Evolutionary conservation across 2,113 vertebrate genomes (phyloP), one percentile per base, ranked within the genome.

Genomic region (Oxyura jamaicensis): DNA sequence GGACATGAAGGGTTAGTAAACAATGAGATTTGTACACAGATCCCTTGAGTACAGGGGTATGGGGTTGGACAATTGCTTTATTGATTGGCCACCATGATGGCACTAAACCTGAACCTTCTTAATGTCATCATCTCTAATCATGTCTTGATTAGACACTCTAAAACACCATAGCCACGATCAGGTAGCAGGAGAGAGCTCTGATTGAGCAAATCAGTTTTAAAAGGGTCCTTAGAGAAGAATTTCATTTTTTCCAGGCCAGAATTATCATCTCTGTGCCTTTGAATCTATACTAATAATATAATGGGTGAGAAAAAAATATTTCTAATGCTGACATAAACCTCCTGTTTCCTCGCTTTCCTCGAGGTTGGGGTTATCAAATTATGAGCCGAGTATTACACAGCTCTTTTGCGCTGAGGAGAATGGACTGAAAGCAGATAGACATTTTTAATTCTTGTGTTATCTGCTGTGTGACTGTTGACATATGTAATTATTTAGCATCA

Each of bases 281-380:
- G 82, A 94, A 92, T 96, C 94, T 86, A 95, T 90, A 95, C 78
- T 95, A 95, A 96, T 76, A 93, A 68, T 23, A 69, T 90, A 91
- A 95, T 63, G 20, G 26, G 10, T 46, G 48, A 81, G 75, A 36
- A 91, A 92, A 88, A 82, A 90, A 60, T 67, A 52, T 86, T 94
- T 92, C 48, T 83, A 29, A 26, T 62, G 58, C 44, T 93, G 84
- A 85, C 73, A 88, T 86, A 90, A 95, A 90, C 9, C 60, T 44
- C 77, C 42, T 83, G 60, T 92, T 95, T 94, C 50, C 17, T 83
- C 10, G 16, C 42, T 94, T 87, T 97, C 83, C 77, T 92, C 72
- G 78, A 65, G 48, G 60, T 73, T 4, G 2, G 7, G 55, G 36
- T 95, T 94, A 95, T 94, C 75, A 63, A 56, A 84, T 96, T 80